These are phyloP conservation scores for Caenorhabditis sp. DNA, from an alignment of 2,888 invertebrate genomes.

Conservation along the genomic window DNA sequence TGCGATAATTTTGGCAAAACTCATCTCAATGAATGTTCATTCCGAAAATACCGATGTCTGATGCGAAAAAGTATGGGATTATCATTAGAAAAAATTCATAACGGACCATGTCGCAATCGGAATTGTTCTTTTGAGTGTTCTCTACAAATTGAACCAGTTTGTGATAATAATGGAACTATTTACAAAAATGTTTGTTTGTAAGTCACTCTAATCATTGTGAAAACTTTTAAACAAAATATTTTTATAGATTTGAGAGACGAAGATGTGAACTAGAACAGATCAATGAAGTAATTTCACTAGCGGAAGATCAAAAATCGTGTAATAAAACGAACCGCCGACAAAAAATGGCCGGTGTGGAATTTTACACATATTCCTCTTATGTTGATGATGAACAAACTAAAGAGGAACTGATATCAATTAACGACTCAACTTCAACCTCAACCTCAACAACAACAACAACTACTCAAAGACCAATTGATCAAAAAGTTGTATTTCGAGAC, in stretches of 20 bases:
- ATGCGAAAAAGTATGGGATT: constrained; percentile 26
- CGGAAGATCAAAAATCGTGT: constrained; percentile 35
- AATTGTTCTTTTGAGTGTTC: constrained; percentile 49
- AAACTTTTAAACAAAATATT: neutral
- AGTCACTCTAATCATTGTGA: constrained; percentile 13
- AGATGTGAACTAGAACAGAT: constrained; percentile 34
- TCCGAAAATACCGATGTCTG: constrained; percentile 37
- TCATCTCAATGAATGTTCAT: constrained; percentile 44
- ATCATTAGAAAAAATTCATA: constrained; percentile 13
- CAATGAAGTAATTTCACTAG: constrained; percentile 25
- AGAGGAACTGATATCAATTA: constrained; percentile 2
- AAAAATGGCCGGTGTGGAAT: constrained; percentile 31
- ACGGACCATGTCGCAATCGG: constrained; percentile 25
- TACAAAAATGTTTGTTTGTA: constrained; percentile 59
- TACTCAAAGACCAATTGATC: constrained; percentile 5
- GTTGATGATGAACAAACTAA: constrained; percentile 13
- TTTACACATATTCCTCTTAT: constrained; percentile 22
- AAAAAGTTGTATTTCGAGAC: neutral
- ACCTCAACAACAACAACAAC: constrained; percentile 5
- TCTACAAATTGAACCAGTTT: constrained; percentile 50
- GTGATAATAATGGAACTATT: constrained; percentile 54
- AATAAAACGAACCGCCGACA: constrained; percentile 15
- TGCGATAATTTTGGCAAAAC: constrained; percentile 64
- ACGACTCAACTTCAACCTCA: neutral
- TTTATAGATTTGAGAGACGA: constrained; percentile 37